phyloP scores from a whole-genome alignment of 2,888 invertebrate species.

The Drosophila hamatofila region DNA sequence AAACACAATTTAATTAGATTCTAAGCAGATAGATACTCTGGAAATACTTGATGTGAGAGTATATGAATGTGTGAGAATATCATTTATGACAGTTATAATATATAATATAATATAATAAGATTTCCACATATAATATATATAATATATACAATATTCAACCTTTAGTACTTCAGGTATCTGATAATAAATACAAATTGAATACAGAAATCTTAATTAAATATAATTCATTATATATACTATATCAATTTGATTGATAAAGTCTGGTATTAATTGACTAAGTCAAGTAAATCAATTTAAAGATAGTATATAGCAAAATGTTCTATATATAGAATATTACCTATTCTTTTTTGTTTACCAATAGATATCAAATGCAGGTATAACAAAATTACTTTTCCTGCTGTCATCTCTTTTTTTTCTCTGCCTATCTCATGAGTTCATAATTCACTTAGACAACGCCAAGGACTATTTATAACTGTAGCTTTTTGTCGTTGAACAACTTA shows the following conservation, averaged over 20 bases:
- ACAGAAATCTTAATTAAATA: background rate
- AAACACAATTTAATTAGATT: conserved; percentile 8
- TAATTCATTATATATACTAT: conserved; percentile 1
- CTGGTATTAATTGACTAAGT: conserved; percentile 4
- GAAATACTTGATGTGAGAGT: background rate
- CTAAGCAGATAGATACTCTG: background rate
- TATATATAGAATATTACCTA: conserved; percentile 9
- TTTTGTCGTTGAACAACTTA: background rate
- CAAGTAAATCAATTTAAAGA: background rate
- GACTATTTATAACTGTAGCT: background rate
- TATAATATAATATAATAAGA: background rate
- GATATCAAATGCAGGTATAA: background rate
- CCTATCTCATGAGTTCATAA: background rate
- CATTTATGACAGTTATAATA: background rate
- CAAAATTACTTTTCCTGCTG: background rate
- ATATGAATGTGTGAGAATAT: background rate
- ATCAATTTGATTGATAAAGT: conserved; percentile 3
- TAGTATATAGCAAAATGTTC: background rate
- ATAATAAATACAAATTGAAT: conserved; percentile 3
- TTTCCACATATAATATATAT: background rate
- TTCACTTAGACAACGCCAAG: background rate
- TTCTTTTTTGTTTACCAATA: background rate
- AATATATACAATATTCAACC: too few relatives aligned
- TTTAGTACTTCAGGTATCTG: background rate
- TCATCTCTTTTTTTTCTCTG: background rate